Evolutionary conservation across 1,140 invertebrate genomes (phyloP).

Genomic region (Araneus ventricosus): DNA sequence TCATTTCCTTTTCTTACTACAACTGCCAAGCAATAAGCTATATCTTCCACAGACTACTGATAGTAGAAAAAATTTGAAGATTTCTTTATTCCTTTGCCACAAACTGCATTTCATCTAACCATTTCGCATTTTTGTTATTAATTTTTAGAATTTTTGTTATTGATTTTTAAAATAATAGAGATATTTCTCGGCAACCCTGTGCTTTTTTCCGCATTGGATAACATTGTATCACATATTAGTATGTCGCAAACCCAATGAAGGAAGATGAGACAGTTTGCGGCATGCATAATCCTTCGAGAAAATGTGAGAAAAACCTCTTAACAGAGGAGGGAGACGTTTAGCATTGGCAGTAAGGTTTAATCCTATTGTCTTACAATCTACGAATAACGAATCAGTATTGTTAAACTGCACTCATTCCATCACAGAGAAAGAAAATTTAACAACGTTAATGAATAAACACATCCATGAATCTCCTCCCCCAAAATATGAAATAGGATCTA

Average conservation of each 20-base stretch:
- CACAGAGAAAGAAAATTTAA: neutral
- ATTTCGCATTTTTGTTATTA: too few relatives aligned
- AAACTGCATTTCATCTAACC: too few relatives aligned
- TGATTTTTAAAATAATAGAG: too few relatives aligned
- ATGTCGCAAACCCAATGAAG: neutral
- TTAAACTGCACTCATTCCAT: neutral
- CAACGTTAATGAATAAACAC: constrained; percentile 35
- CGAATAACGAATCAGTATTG: neutral
- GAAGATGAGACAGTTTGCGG: neutral
- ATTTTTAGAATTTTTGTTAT: too few relatives aligned
- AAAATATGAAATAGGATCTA: constrained; percentile 46
- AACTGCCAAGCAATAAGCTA: too few relatives aligned
- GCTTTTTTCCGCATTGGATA: neutral
- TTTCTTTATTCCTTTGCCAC: too few relatives aligned
- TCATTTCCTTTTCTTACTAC: too few relatives aligned
- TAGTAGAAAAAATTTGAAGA: too few relatives aligned
- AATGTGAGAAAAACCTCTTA: neutral
- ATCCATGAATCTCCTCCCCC: neutral
- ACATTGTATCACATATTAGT: neutral
- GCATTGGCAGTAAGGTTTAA: neutral
- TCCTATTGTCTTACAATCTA: constrained; percentile 28
- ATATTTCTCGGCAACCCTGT: too few relatives aligned
- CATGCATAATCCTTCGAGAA: neutral
- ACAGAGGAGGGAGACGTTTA: neutral
- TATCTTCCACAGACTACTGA: too few relatives aligned